Conservation (phyloP, 2,113 vertebrate species). For the Pyrgilauda ruficollis region DNA sequence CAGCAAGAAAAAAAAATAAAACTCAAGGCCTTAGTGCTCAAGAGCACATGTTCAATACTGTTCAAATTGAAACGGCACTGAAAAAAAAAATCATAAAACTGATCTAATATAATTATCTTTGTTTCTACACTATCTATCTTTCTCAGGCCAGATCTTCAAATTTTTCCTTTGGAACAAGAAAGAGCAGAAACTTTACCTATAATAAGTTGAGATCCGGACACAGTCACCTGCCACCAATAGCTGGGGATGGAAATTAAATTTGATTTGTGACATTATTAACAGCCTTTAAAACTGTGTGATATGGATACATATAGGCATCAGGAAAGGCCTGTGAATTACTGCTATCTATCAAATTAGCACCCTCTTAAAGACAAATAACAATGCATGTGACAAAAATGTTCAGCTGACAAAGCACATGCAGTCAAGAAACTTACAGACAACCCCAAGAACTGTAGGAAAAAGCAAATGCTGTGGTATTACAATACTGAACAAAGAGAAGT, state of each 20-base stretch:
- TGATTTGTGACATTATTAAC: neutral
- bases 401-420: neutral
- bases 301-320: neutral
- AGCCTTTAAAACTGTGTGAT: neutral
- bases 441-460: neutral
- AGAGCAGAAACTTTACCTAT: neutral
- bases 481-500: neutral
- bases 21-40: neutral
- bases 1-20: neutral
- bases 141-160: neutral
- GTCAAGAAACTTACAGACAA: neutral
- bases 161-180: neutral
- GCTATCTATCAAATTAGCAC: neutral
- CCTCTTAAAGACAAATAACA: neutral
- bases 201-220: neutral
- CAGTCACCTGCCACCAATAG: neutral
- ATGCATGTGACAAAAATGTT: neutral
- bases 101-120: neutral
- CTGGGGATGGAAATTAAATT: neutral
- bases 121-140: neutral
- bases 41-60: neutral
- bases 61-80: neutral
- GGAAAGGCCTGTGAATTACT: neutral
- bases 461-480: neutral
- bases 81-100: neutral